Evolutionary conservation across 2,113 vertebrate genomes (phyloP).

Genomic region (Stigmatopora argus): DNA sequence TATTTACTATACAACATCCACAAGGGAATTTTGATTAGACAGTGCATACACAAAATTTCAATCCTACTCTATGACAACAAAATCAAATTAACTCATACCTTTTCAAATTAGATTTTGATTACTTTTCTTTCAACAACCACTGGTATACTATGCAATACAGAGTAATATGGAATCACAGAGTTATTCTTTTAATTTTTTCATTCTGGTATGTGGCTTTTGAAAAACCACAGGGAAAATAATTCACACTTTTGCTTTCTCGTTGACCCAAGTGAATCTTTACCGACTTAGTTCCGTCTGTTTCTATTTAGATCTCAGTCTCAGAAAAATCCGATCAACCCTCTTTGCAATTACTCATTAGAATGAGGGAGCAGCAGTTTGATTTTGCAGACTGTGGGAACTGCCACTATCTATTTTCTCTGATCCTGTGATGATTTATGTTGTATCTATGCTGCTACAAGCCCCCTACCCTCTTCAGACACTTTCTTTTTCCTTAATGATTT

Average conservation of each 20-base stretch:
- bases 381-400: constrained; percentile 59
- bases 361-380: constrained; percentile 59
- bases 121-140: not conserved
- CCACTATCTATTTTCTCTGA: constrained; percentile 62
- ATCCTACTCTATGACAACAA: not conserved
- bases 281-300: constrained; percentile 35
- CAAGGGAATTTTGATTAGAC: not conserved
- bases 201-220: not conserved
- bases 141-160: not conserved
- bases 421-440: constrained; percentile 60
- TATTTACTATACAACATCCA: too few relatives aligned
- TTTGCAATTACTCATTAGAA: constrained; percentile 56
- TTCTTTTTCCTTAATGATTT: constrained; percentile 40
- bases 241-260: not conserved
- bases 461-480: constrained; percentile 30
- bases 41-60: not conserved
- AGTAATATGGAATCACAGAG: not conserved
- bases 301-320: constrained; percentile 39
- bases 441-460: constrained; percentile 17
- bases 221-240: not conserved
- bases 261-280: not conserved
- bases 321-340: constrained; percentile 62
- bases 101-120: not conserved
- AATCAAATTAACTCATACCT: not conserved
- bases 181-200: not conserved